A percentile compares a stretch with the other conserved stretches of the same genome.
Conservation (phyloP, 2,888 invertebrate species). For the Spisula subtruncata region DNA sequence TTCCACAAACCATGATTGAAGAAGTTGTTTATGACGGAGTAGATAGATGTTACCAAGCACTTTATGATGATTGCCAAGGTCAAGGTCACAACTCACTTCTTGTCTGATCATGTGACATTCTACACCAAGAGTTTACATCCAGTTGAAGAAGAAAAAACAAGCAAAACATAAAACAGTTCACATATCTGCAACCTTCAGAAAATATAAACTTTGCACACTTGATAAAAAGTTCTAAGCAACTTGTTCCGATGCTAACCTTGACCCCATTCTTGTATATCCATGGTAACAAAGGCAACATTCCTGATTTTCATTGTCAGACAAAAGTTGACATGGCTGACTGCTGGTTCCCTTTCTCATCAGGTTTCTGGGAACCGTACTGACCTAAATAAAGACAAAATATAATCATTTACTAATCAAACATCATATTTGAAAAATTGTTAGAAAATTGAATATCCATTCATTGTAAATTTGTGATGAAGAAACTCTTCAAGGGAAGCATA, state of each 20-base stretch:
- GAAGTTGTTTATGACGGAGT: neutral
- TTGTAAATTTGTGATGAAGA: too few relatives aligned
- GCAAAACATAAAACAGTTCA: constrained; percentile 30
- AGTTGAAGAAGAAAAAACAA: constrained; percentile 9
- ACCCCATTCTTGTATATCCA: constrained; percentile 37
- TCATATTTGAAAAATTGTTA: too few relatives aligned
- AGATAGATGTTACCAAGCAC: neutral
- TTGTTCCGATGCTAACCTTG: constrained; percentile 32
- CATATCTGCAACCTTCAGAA: constrained; percentile 29
- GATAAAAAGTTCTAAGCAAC: constrained; percentile 33
- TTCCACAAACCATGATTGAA: neutral
- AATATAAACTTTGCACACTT: neutral
- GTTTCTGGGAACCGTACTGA: constrained; percentile 93
- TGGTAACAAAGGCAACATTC: constrained; percentile 57
- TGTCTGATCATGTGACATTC: neutral
- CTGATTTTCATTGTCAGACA: constrained; percentile 85
- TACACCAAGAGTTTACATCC: constrained; percentile 6
- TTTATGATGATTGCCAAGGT: constrained; percentile 12
- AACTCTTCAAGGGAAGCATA: too few relatives aligned
- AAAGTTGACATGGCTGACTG: constrained; percentile 93
- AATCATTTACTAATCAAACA: too few relatives aligned
- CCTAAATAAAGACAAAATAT: constrained; percentile 86
- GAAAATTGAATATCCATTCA: too few relatives aligned
- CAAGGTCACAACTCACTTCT: constrained; percentile 1
- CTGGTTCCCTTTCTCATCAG: constrained; percentile 89